phyloP scores from a whole-genome alignment of 2,113 vertebrate genomes.

The Pterophyllum scalare region DNA sequence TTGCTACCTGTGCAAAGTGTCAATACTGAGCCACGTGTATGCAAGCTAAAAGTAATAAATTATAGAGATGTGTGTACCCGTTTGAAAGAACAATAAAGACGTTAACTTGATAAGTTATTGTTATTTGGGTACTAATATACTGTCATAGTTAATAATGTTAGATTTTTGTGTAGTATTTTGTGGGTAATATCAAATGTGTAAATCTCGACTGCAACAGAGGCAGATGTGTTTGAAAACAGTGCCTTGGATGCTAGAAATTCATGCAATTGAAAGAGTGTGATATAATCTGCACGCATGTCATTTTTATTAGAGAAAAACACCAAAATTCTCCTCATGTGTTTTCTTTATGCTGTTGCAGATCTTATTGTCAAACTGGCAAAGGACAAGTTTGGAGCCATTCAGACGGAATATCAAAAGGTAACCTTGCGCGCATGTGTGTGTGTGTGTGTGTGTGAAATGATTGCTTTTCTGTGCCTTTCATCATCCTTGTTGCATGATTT shows the following conservation, averaged over 20 bases:
- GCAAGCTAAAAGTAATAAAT: neutral
- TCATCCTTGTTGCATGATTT: slow-evolving; percentile 1
- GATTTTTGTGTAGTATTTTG: neutral
- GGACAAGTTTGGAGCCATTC: slow-evolving; percentile 84
- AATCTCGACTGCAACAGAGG: neutral
- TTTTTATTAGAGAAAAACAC: neutral
- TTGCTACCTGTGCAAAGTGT: neutral
- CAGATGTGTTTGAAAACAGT: neutral
- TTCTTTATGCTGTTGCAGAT: slow-evolving; percentile 82
- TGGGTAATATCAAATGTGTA: neutral
- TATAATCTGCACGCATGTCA: neutral
- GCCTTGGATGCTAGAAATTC: neutral
- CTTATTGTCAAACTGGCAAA: slow-evolving; percentile 86
- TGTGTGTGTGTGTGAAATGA: neutral
- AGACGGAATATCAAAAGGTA: slow-evolving; percentile 91
- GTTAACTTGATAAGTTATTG: neutral
- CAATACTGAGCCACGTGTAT: neutral
- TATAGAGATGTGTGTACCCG: neutral
- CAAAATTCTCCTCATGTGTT: slow-evolving; percentile 14
- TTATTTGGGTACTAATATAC: neutral
- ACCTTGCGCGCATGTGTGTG: slow-evolving; percentile 33
- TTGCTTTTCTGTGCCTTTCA: slow-evolving; percentile 9
- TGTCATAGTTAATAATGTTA: neutral
- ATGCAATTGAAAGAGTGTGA: neutral
- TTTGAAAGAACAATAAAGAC: neutral